These are phyloP conservation scores for Pantherophis alleghaniensis DNA, from an alignment of 2,797 vertebrate species.

Conservation along the genomic window DNA sequence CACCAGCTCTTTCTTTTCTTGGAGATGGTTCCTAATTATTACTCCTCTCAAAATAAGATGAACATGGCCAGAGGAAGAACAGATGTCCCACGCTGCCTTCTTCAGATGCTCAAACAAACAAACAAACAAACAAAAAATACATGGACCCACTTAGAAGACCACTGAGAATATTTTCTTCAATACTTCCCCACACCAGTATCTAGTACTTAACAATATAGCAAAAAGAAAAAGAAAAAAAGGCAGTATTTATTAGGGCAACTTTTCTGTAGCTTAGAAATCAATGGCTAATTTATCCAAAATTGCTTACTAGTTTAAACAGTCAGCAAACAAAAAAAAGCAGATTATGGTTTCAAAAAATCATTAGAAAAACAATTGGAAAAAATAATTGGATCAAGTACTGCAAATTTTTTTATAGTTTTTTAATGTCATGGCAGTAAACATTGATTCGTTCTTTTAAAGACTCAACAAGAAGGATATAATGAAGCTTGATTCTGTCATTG, in stretches of 20 bases:
- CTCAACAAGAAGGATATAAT: not conserved
- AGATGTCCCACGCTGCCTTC: not conserved
- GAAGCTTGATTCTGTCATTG: not conserved
- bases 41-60: not conserved
- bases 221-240: rapidly evolving
- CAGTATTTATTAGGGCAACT: not conserved
- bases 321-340: not conserved
- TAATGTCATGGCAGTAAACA: not conserved
- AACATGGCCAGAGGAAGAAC: not conserved
- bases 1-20: not conserved
- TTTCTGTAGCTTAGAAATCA: not conserved
- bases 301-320: not conserved
- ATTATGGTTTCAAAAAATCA: not conserved
- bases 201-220: not conserved
- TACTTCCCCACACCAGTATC: not conserved
- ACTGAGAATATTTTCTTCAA: not conserved
- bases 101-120: not conserved
- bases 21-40: not conserved
- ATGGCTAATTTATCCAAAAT: not conserved
- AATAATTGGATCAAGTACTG: not conserved
- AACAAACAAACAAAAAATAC: not conserved
- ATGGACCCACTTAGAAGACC: not conserved
- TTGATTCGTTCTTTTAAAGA: not conserved
- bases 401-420: not conserved
- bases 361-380: not conserved